Base-by-base conservation (phyloP, 2,797 vertebrate species). In the Neostethus bicornis region DNA sequence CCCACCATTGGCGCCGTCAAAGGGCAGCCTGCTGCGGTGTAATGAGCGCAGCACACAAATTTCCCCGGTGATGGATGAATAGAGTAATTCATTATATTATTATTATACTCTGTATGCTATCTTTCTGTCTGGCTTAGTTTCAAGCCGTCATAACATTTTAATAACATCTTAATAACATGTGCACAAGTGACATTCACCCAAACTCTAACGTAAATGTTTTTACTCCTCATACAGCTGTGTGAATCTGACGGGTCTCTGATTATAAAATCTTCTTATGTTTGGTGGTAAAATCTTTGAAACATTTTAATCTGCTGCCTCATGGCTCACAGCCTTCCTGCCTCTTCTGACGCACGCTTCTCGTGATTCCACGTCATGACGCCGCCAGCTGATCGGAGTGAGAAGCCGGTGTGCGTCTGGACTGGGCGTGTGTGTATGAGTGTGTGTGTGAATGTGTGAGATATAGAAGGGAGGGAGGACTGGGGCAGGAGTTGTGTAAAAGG, bases 311-410 rank as follows among this genome's bases (percentile, higher is more conserved):
- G 65, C 66, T 74, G 73, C 41, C 46, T 70, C 44, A 41, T 39
- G 29, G 38, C 55, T 46, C 7, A 16, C 44, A 24, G 70, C 14
- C 21, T 23, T 29, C 24, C 8, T 49, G 51, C 72, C 65, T 51
- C 44, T 45, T 80, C 84, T 90, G 90, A 92, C 91, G 90, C 85
- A 32, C 54, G 51, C 56, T 66, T 64, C 68, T 69, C 77, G 83
- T 83, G 79, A 66, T 65, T 75, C 79, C 66, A 92, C 93, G 94
- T 95, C 93, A 94, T 90, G 58, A 91, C 91, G 91, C 90, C 82
- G 92, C 94, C 95, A 95, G 95, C 94, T 96, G 94, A 95, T 95
- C 94, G 89, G 92, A 92, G 91, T 86, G 90, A 85, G 90, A 91
- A 91, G 91, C 92, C 92, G 93, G 61, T 85, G 79, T 80, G 78